phyloP scores from a whole-genome alignment of 2,113 vertebrate genomes.

The Oncorhynchus masou region DNA sequence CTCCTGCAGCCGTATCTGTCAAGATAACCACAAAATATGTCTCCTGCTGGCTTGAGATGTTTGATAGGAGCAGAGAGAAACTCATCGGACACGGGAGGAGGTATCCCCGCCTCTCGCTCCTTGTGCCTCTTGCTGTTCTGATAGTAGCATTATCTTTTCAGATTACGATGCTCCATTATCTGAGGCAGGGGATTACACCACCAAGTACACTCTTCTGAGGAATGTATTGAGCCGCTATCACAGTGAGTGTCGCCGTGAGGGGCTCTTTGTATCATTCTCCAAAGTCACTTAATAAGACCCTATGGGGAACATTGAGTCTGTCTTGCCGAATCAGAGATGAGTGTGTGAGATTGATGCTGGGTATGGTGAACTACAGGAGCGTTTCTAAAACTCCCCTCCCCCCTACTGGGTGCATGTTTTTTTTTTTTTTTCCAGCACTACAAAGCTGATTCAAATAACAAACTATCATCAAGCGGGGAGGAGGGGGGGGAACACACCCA shows the following conservation, averaged over 20 bases:
- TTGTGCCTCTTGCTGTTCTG: conserved; percentile 56
- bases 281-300: background rate
- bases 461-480: no score
- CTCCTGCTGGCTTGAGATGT: conserved; percentile 52
- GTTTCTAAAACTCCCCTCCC: no score
- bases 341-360: no score
- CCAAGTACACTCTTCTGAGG: conserved; percentile 83
- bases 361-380: no score
- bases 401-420: no score
- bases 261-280: conserved; percentile 9
- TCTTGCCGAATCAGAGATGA: no score
- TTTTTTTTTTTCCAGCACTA: no score
- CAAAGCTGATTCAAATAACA: no score
- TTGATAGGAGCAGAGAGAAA: conserved; percentile 53
- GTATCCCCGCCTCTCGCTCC: conserved; percentile 35
- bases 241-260: conserved; percentile 66
- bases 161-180: conserved; percentile 91
- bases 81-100: conserved; percentile 42
- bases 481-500: no score
- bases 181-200: conserved; percentile 88
- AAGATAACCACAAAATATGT: conserved; percentile 54
- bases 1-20: conserved; percentile 40
- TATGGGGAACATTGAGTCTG: background rate
- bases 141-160: conserved; percentile 73
- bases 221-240: conserved; percentile 77